phyloP scores from a whole-genome alignment of 2,113 vertebrate species.

The Xiphophorus hellerii region DNA sequence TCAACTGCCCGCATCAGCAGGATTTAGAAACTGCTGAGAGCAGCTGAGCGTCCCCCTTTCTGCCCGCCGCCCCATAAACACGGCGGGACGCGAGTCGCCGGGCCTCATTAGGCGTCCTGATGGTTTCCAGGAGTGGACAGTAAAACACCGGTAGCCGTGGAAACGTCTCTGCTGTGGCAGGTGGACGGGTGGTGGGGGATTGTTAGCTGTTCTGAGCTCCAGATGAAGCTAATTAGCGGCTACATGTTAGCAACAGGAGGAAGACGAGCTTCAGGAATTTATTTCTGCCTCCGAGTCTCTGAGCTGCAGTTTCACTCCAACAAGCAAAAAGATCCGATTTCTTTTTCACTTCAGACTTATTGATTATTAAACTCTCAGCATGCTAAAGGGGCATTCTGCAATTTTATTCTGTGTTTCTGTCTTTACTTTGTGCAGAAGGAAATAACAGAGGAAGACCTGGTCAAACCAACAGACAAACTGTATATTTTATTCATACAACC shows the following conservation, averaged over 20 bases:
- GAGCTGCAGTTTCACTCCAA: neutral
- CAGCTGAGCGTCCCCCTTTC: constrained; percentile 11
- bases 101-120: constrained; percentile 50
- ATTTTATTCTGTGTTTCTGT: too few relatives aligned
- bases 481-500: too few relatives aligned
- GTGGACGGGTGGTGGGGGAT: constrained; percentile 7
- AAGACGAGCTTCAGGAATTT: neutral
- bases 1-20: constrained; percentile 27
- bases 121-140: constrained; percentile 30
- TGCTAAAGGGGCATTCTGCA: neutral
- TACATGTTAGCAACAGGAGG: constrained; percentile 8
- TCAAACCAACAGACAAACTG: too few relatives aligned
- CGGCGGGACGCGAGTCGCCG: constrained; percentile 17
- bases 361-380: neutral
- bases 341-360: neutral
- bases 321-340: neutral
- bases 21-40: constrained; percentile 45
- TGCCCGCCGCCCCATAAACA: constrained; percentile 5
- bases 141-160: constrained; percentile 11
- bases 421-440: too few relatives aligned
- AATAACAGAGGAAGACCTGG: too few relatives aligned
- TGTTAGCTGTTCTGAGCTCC: neutral
- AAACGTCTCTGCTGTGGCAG: constrained; percentile 16
- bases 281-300: neutral
- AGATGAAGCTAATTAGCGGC: constrained; percentile 35